Base-by-base conservation (phyloP, 2,113 vertebrate genomes). In the Alexandromys fortis region DNA sequence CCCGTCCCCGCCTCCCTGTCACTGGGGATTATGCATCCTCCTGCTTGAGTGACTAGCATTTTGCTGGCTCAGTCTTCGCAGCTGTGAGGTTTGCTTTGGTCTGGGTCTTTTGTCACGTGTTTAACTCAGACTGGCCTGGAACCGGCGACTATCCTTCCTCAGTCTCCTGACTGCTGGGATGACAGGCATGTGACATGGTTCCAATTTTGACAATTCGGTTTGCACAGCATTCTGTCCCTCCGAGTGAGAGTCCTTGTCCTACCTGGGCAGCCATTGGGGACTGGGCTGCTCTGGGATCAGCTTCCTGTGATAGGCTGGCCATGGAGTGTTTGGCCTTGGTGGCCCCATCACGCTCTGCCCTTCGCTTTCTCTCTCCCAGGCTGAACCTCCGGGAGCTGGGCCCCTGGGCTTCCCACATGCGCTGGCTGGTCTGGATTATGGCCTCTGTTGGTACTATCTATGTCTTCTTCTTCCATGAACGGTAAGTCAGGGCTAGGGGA, bases 351-450 rank as follows among this genome's bases (percentile, higher is more conserved):
- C 47, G 33, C 89, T 65, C 30, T 83, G 88, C 30, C 47, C 30
- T 85, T 4, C 42, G 22, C n/a, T 65, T 61, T 92, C 49, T 96
- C 35, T 92, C 78, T 77, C 97, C 73, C 98, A 99, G 99, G 99
- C 95, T 99, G 97, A 99, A 99, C 98, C 98, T 99, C 63, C 98
- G 99, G 58, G 99, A 99, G 94, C 63, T 99, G 97, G 99, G 99
- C 16, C 99, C 99, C 65, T 99, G 99, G 99, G 98, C 98, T 4
- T 98, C 98, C 93, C 99, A 99, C 98, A 99, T 99, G 99, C 99
- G 99, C 94, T 99, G 99, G 99, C 93, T 99, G 98, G 99, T 99
- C 92, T 99, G 99, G 99, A 99, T 99, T 97, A 99, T 99, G 99
- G 99, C 99, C 0, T 99, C 99, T 0, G 93, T 98, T 0, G 99